phyloP scores from a whole-genome alignment of 2,797 vertebrate genomes.

The Sus cebifrons region DNA sequence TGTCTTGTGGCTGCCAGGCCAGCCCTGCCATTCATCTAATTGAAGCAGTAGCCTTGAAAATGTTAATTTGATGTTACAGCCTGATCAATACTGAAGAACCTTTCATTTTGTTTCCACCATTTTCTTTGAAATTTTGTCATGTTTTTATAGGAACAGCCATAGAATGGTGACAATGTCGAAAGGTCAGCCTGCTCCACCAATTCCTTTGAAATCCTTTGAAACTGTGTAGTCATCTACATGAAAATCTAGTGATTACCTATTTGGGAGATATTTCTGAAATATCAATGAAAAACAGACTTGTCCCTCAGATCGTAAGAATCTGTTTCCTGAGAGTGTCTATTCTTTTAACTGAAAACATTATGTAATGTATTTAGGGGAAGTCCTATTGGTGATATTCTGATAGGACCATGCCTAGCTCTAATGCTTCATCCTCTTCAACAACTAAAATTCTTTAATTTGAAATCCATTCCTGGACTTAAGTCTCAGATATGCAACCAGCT shows the following conservation, averaged over 20 bases:
- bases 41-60: slow-evolving; percentile 89
- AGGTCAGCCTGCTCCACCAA: slow-evolving; percentile 82
- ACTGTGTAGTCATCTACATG: slow-evolving; percentile 77
- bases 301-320: neutral
- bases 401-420: neutral
- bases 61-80: slow-evolving; percentile 89
- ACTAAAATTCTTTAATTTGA: slow-evolving; percentile 15
- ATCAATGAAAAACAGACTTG: slow-evolving; percentile 79
- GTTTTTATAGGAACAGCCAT: slow-evolving; percentile 85
- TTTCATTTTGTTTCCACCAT: slow-evolving; percentile 88
- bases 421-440: neutral
- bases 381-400: neutral
- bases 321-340: neutral
- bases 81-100: slow-evolving; percentile 87
- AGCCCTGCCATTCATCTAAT: slow-evolving; percentile 89
- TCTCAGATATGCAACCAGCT: neutral
- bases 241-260: slow-evolving; percentile 72
- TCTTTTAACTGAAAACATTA: neutral
- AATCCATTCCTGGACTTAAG: neutral
- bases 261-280: slow-evolving; percentile 82
- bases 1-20: slow-evolving; percentile 87
- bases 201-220: slow-evolving; percentile 79
- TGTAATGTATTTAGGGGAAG: neutral
- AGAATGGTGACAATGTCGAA: slow-evolving; percentile 85
- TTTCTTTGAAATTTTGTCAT: slow-evolving; percentile 86